phyloP scores from a whole-genome alignment of 2,888 invertebrate species.

The Alentia gelatinosa region DNA sequence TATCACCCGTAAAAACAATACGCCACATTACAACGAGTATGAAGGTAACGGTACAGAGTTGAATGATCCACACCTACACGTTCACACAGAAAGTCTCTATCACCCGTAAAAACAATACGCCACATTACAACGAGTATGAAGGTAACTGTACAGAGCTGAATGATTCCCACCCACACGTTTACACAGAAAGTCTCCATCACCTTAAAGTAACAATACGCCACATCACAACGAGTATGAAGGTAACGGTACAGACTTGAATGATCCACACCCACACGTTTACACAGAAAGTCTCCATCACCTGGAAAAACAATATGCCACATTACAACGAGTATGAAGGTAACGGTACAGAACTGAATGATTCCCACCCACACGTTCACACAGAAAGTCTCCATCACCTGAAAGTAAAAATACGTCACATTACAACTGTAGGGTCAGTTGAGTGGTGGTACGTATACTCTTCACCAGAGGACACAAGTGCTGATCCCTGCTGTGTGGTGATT shows the following conservation, averaged over 20 bases:
- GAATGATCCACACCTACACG: neutral
- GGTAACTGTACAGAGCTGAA: conserved; percentile 95
- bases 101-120: conserved; percentile 82
- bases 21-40: too few species aligned
- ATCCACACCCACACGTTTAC: conserved; percentile 92
- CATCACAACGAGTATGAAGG: conserved; percentile 93
- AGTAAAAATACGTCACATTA: too few species aligned
- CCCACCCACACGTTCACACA: conserved; percentile 93
- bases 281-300: conserved; percentile 85
- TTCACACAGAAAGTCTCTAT: neutral
- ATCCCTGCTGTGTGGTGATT: too few species aligned
- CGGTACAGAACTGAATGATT: conserved; percentile 93
- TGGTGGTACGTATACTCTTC: too few species aligned
- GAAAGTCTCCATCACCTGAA: conserved; percentile 83
- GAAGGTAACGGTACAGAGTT: neutral
- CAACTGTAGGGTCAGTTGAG: too few species aligned
- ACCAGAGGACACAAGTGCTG: too few species aligned
- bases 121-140: too few species aligned
- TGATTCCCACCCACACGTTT: conserved; percentile 91
- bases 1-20: neutral
- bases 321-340: too few species aligned
- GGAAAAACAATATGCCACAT: too few species aligned
- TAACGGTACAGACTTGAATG: conserved; percentile 94
- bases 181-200: conserved; percentile 87
- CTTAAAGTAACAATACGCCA: too few species aligned